Conservation (phyloP, 2,113 vertebrate genomes). For the Nyctereutes procyonoides region DNA sequence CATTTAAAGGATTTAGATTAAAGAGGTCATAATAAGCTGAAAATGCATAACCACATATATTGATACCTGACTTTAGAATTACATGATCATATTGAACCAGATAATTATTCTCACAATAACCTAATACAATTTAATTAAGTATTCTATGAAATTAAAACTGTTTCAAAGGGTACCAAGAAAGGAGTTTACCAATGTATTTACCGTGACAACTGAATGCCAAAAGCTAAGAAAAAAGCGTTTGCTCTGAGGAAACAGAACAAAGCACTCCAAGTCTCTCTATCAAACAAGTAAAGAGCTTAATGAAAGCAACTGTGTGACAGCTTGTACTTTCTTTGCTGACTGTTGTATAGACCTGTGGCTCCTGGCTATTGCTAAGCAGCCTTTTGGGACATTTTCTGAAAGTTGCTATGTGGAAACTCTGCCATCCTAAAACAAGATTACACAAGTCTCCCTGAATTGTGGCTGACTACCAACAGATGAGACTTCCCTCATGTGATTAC, state of each 20-base stretch:
- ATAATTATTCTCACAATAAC: background rate
- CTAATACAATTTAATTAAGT: background rate
- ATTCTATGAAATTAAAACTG: background rate
- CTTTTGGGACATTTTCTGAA: conserved; percentile 53
- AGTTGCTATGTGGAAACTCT: conserved; percentile 3
- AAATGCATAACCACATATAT: background rate
- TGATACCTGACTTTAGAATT: background rate
- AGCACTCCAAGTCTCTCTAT: background rate
- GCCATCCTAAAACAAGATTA: conserved; percentile 10
- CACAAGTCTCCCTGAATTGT: background rate
- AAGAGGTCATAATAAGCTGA: background rate
- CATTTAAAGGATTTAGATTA: background rate
- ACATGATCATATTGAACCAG: background rate
- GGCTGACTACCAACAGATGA: conserved; percentile 9
- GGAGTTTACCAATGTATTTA: background rate
- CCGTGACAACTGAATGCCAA: background rate
- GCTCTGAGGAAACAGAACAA: background rate
- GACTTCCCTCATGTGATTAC: background rate
- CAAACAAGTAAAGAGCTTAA: background rate
- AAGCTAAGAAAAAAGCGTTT: conserved; percentile 9
- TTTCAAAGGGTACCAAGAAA: background rate
- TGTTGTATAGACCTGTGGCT: background rate
- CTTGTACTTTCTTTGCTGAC: background rate
- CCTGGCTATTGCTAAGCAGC: background rate
- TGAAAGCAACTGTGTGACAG: background rate